phyloP scores from a whole-genome alignment of 1,140 invertebrate species.

The Heliconius nattereri region DNA sequence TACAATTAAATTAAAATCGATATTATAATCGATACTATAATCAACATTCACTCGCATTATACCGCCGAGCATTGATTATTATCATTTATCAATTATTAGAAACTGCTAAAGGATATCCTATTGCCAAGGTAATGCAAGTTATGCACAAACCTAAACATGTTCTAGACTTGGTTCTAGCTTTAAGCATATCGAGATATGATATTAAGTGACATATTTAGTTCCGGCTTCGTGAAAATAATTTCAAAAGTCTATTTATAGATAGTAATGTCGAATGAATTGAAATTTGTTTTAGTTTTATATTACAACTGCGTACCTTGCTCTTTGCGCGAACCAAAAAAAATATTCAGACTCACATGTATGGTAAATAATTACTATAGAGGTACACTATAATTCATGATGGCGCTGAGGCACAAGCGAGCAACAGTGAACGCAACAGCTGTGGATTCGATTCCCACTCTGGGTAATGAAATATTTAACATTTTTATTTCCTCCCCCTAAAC shows the following conservation, averaged over 20 bases:
- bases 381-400: no score
- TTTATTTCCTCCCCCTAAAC: no score
- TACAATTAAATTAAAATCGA: slow-evolving; percentile 2
- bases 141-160: slow-evolving; percentile 17
- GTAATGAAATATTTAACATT: no score
- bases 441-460: no score
- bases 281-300: no score
- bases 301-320: no score
- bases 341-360: no score
- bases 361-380: no score
- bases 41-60: slow-evolving; percentile 34
- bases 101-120: slow-evolving; percentile 41
- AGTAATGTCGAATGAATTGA: background rate
- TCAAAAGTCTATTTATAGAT: background rate
- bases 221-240: slow-evolving; percentile 24
- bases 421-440: no score
- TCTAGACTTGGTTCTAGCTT: background rate
- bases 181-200: slow-evolving; percentile 8
- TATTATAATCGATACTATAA: slow-evolving; percentile 4
- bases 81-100: slow-evolving; percentile 40
- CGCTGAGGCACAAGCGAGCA: no score
- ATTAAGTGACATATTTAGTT: slow-evolving; percentile 29
- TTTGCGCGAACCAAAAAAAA: no score
- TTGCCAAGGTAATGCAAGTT: slow-evolving; percentile 35
- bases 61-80: slow-evolving; percentile 23